Base-by-base conservation (phyloP, 2,888 invertebrate genomes). In the Drosophila stalkeri region DNA sequence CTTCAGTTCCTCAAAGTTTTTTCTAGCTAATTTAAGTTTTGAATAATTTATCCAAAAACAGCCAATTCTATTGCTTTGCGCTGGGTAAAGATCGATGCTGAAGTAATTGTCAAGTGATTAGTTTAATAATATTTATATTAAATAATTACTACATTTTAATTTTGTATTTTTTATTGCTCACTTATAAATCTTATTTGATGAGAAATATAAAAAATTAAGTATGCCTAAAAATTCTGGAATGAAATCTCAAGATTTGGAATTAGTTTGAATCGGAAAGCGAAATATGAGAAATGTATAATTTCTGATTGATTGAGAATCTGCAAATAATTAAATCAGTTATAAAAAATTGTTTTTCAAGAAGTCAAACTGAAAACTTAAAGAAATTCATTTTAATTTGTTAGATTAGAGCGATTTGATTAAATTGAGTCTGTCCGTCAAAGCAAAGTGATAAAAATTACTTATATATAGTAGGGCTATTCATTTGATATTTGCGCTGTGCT, bases 401-500 rank as follows among this genome's bases (percentile, higher is more conserved):
- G 33, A 33, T 1, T 14, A 18, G 12, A 46, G 23, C 5, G 20
- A n/a, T 5, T 14, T 16, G n/a, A 41, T n/a, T 41, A 12, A 20
- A 6, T 5, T 18, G 18, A 20, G 44, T 46, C 46, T 16, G 20
- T 46, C 46, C 46, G 23, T 16, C 6, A 14, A 14, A 14, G 14
- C 7, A 23, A 23, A 16, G 16, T 16, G 1, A 1, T 9, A 1
- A 41, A 41, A 41, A n/a, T 1, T 44, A 47, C 27, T 27, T 16
- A 37, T 9, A 11, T 7, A 27, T 23, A 23, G 37, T 23, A 39
- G 37, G 54, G 54, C 3, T 41, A 18, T 55, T 55, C 41, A 27
- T 41, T 55, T 41, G 27, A 11, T 56, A 54, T 60, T 60, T 71
- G 44, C 41, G 63, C 56, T 76, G 23, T n/a, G 54, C 63, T 44